Conservation (phyloP, 2,113 vertebrate genomes). For the Oryzias celebensis region DNA sequence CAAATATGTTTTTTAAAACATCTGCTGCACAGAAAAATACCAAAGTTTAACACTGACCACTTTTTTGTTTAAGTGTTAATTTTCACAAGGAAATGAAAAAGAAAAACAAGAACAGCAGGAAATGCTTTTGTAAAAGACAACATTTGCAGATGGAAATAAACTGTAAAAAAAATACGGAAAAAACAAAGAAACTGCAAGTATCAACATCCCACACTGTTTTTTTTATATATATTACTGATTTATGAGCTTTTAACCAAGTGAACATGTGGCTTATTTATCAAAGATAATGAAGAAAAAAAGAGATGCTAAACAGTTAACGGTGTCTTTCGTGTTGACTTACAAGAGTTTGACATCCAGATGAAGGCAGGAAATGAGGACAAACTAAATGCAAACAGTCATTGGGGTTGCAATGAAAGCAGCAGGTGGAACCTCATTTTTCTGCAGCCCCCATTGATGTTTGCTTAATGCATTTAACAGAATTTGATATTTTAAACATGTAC, state of each 20-base stretch:
- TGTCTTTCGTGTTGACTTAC: not conserved
- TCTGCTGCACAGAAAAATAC: slow-evolving; percentile 15
- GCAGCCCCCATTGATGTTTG: no score
- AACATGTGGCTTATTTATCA: no score
- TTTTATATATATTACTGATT: no score
- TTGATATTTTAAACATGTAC: no score
- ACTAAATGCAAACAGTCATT: not conserved
- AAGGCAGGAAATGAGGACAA: not conserved
- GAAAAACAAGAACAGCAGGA: not conserved
- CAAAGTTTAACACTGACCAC: slow-evolving; percentile 19
- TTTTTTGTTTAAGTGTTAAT: slow-evolving; percentile 1
- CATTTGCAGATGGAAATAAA: slow-evolving; percentile 1
- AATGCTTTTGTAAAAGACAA: not conserved
- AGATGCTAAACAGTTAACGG: not conserved
- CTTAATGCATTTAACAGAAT: no score
- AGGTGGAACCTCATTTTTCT: no score
- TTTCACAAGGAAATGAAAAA: not conserved
- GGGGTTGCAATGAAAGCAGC: no score
- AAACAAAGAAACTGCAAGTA: not conserved
- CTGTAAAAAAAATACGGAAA: not conserved
- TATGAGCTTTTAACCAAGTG: no score
- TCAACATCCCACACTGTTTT: not conserved
- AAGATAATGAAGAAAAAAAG: no score
- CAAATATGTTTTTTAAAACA: slow-evolving; percentile 43
- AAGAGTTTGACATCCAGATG: not conserved